Base-by-base conservation (phyloP, 2,888 invertebrate species). In the Tenodera sinensis region DNA sequence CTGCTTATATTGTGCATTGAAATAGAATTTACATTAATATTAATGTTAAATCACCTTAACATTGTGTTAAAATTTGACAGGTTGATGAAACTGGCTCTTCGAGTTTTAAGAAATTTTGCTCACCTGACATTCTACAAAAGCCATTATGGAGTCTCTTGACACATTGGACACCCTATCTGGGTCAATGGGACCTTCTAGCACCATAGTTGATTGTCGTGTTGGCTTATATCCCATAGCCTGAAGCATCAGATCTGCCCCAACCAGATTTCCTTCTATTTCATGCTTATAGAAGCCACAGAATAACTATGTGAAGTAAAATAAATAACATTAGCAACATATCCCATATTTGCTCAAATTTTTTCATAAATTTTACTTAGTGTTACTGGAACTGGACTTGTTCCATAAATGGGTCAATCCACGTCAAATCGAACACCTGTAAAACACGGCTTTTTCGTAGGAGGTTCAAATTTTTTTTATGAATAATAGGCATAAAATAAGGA, bases 271-370 rank as follows among this genome's bases (percentile, higher is more conserved):
- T 92, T 97, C 97, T 83, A 98, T 96, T 92, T 98, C 97, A 93
- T 98, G 98, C 92, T 97, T 97, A 93, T 96, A 98, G 93, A 96
- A 98, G 14, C 98, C 98, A 91, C 96, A 96, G 93, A 97, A 98
- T 91, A 97, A 94, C 98, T 98, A 71, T 7, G 88, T 71, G 34
- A 7, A 84, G 34, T n/a, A 85, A 90, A 90, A 88, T 28, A 42
- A 42, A 6, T 42, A 3, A 83, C 4, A 88, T 15, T 28, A 30
- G 54, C 88, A 91, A 85, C 3, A 14, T 28, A 12, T 8, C 83
- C 27, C 83, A 83, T 27, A 12, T 42, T 42, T 12, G 12, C 12
- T 9, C 1, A 12, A 42, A 42, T 42, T 42, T 12, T 42, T 42
- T 42, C 9, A 42, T 42, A 42, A 42, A 42, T 42, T 42, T 12